Base-by-base conservation (phyloP, 2,797 vertebrate species). In the Tangara arthus region DNA sequence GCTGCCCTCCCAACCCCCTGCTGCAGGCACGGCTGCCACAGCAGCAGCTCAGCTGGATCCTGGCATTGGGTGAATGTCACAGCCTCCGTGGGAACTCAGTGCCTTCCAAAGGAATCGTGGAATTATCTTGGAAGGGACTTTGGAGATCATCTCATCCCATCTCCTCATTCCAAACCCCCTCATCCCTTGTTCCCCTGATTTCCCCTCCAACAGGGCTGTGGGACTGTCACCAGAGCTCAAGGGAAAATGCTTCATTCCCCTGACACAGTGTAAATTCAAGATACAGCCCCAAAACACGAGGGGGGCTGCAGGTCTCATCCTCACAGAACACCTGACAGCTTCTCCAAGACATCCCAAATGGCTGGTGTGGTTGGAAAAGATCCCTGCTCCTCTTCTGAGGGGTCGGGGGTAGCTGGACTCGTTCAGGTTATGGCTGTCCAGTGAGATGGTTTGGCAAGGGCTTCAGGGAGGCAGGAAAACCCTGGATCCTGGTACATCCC, bases 51-150 rank as follows among this genome's bases (percentile, higher is more conserved):
- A 39, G 73, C 41, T 75, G 22, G 30, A 52, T 49, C 85, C 65
- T 10, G 32, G 75, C n/a, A 6, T 1, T 0, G 2, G 39, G 39
- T 19, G 49, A 44, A 24, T 1, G 3, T 9, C 75, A 55, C 21
- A 7, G 0, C 60, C n/a, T 32, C 39, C 37, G 16, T 15, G 50
- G 61, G 76, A 46, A 7, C 22, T 26, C 60, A 8, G n/a, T 3
- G 27, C 10, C 49, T 32, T 37, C 49, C 75, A 37, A 26, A 32
- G 50, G 60, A 46, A 19, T 15, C 0, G 1, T 42, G 73, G 73
- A 35, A 21, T 46, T 65, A 11, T 50, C n/a, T 78, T 32, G 61
- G 61, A 32, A 46, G 27, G 22, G 60, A 44, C 10, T 6, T 35
- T 64, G 26, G 5, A 12, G 60, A 26, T 37, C 41, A 32, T 20